Evolutionary conservation across 2,797 vertebrate species (phyloP).

Genomic region (Mycteria americana): DNA sequence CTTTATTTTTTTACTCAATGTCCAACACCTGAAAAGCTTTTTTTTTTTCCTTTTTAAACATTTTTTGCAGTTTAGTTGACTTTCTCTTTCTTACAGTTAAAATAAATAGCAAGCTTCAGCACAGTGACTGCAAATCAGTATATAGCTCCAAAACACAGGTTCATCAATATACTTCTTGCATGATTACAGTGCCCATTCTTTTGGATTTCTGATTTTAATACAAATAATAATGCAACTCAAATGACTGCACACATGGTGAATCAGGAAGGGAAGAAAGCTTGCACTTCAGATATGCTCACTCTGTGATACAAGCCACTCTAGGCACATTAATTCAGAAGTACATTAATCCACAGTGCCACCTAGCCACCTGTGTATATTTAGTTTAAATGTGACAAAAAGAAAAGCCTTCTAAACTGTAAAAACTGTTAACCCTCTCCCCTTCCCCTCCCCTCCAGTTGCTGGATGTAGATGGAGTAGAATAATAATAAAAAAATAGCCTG

Average conservation of each 20-base stretch:
- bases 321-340: constrained; percentile 58
- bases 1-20: not conserved
- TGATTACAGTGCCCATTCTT: not conserved
- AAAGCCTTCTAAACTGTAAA: constrained; percentile 38
- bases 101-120: not conserved
- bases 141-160: not conserved
- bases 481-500: not conserved
- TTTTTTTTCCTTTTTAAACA: not conserved
- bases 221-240: not conserved
- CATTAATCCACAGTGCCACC: constrained; percentile 72
- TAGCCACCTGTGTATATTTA: constrained; percentile 66
- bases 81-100: not conserved
- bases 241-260: not conserved
- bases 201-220: not conserved
- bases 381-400: constrained; percentile 53
- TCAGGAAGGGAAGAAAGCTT: not conserved
- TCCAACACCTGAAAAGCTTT: not conserved
- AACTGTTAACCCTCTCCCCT: constrained; percentile 20
- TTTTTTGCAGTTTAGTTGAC: not conserved
- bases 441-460: not conserved
- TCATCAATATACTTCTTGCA: not conserved
- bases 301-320: constrained; percentile 43
- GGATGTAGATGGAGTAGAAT: constrained; percentile 16
- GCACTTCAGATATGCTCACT: not conserved
- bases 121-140: not conserved